Conservation (phyloP, 2,113 vertebrate genomes). For the Heterocephalus glaber region DNA sequence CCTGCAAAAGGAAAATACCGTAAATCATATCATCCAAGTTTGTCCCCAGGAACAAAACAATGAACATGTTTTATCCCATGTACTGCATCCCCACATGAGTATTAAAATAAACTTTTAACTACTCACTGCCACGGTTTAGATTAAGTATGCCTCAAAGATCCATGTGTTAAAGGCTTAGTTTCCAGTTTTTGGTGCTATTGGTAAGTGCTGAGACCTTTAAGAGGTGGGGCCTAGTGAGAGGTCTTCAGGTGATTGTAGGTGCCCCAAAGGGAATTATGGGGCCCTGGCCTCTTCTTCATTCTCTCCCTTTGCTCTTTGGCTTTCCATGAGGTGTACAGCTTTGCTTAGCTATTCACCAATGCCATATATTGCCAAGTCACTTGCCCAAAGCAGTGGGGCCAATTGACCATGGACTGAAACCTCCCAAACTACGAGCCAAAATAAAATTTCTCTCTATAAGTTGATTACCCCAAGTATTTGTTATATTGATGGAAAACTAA, state of each 20-base stretch:
- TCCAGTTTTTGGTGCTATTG: neutral
- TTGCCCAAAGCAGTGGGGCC: no score
- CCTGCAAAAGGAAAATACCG: neutral
- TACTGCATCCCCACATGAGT: neutral
- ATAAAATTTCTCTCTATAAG: neutral
- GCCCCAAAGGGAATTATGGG: neutral
- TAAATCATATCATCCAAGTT: neutral
- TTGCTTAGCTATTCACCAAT: neutral
- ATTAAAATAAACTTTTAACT: slow-evolving; percentile 26
- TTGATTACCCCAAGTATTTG: neutral
- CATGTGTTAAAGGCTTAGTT: neutral
- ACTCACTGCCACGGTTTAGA: neutral
- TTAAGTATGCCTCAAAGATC: neutral
- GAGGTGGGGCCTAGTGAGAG: neutral
- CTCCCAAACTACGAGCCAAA: neutral
- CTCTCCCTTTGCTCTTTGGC: neutral
- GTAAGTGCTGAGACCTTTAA: neutral
- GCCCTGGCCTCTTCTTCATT: neutral
- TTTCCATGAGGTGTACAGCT: no score
- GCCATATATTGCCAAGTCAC: neutral
- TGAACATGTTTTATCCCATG: neutral
- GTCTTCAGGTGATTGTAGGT: neutral
- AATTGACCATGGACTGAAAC: neutral
- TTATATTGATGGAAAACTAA: neutral
- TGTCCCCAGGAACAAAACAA: neutral